phyloP scores from a whole-genome alignment of 2,113 vertebrate genomes.

The Macrotis lagotis region DNA sequence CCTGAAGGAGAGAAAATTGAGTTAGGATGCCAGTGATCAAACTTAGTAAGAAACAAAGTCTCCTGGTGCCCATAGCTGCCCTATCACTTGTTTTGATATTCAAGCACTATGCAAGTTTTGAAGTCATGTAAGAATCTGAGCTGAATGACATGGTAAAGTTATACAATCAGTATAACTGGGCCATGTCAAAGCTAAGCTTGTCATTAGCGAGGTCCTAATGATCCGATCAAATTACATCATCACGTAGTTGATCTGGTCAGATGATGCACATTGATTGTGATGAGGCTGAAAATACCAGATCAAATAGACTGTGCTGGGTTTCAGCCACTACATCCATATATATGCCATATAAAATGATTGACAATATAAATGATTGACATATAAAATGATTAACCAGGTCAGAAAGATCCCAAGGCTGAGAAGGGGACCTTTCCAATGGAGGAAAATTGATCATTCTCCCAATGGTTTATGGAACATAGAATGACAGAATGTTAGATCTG shows the following conservation, averaged over 20 bases:
- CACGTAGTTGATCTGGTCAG: background rate
- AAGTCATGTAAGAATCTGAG: background rate
- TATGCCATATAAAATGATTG: background rate
- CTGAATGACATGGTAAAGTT: background rate
- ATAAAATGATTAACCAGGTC: background rate
- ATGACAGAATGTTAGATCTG: background rate
- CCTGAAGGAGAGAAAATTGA: background rate
- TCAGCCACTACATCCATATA: fast-evolving
- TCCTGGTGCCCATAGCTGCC: background rate
- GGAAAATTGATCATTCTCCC: background rate
- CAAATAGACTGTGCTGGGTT: background rate
- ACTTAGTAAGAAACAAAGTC: background rate
- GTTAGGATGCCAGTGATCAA: background rate
- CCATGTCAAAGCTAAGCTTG: background rate
- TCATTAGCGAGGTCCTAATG: slow-evolving; percentile 24
- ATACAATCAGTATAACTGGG: fast-evolving
- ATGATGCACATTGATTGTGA: background rate
- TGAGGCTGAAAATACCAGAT: background rate
- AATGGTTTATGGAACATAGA: background rate
- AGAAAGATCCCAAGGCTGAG: background rate
- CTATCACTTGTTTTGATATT: background rate
- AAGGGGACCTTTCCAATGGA: background rate
- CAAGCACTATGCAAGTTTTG: background rate
- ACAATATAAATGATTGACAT: background rate
- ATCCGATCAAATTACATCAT: slow-evolving; percentile 28